Evolutionary conservation across 1,140 invertebrate genomes (phyloP), one percentile per base, ranked within the genome.

Genomic region (Microplitis demolitor): DNA sequence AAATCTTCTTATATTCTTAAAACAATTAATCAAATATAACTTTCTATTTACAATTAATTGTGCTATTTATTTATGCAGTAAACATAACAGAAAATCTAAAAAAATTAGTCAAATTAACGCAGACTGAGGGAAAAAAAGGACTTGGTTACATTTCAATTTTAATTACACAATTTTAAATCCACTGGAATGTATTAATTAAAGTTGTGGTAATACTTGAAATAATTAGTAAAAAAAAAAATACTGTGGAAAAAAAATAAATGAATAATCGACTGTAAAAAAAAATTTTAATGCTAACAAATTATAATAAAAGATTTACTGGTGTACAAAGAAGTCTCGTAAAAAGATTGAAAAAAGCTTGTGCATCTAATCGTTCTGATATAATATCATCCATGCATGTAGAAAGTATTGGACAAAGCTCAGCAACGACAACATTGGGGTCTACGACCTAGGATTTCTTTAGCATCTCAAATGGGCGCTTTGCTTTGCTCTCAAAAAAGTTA

Each of bases 401-500:
- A 31, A 14, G 11, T 62, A 62, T 62, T n/a, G 34, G 35, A 3
- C 35, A 35, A 62, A 39, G 35, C 60, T 62, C 35, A n/a, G 13
- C 60, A 39, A 62, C n/a, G 60, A 62, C 34, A 34, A 37, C 64
- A 31, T 50, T 51, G 8, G 39, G 37, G 8, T 54, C 14, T 16
- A 33, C 16, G 45, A 14, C 8, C 62, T n/a, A 51, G 64, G 64
- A 66, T 66, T 66, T 35, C 64, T 50, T 66, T 66, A 50, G 24
- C 31, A n/a, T 34, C n/a, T 4, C 64, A 16, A 54, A 62, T 62
- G 60, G 60, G 14, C 31, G 56, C 35, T 62, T 62, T 16, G 1
- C 4, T 39, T 4, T 39, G 14, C 9, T 8, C 14, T 31, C 39
- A 51, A 51, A 39, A 31, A 66, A 39, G 16, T 14, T 35, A 62